Percentiles rank a stretch among this genome's conserved stretches.
phyloP scores from a whole-genome alignment of 2,888 invertebrate genomes.

The Unio pictorum region DNA sequence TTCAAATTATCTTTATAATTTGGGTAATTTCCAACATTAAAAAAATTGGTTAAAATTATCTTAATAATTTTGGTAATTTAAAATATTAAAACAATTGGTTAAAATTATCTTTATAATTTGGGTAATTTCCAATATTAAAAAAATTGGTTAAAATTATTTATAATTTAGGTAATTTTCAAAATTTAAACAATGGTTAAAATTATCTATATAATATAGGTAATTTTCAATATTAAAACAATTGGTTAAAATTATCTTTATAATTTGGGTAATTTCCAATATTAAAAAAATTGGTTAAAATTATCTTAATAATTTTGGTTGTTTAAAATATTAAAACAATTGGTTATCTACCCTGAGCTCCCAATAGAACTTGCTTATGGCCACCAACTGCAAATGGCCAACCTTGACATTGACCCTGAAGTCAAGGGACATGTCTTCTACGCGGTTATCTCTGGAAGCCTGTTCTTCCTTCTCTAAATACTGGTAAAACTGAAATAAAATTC shows the following conservation, averaged over 20 bases:
- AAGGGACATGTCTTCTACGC: slow-evolving; percentile 55
- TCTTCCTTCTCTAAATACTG: slow-evolving; percentile 6
- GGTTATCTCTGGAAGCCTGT: slow-evolving; percentile 16
- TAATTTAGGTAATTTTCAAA: too few relatives aligned
- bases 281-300: not conserved
- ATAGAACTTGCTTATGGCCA: slow-evolving; percentile 76
- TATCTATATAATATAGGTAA: too few relatives aligned
- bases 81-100: not conserved
- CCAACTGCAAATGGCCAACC: slow-evolving; percentile 82
- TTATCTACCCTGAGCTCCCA: slow-evolving; percentile 69
- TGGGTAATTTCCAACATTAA: too few relatives aligned
- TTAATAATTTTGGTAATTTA: not conserved
- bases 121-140: too few relatives aligned
- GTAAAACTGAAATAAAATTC: slow-evolving; percentile 2
- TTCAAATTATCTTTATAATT: too few relatives aligned
- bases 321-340: not conserved
- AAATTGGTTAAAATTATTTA: too few relatives aligned
- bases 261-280: too few relatives aligned
- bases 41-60: not conserved
- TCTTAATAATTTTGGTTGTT: not conserved
- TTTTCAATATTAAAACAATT: too few relatives aligned
- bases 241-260: too few relatives aligned
- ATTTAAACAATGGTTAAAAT: too few relatives aligned
- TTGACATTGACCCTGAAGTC: slow-evolving; percentile 82
- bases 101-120: not conserved